These are phyloP conservation scores for Lasioglossum figueresi DNA, from an alignment of 2,888 invertebrate genomes.

Conservation along the genomic window DNA sequence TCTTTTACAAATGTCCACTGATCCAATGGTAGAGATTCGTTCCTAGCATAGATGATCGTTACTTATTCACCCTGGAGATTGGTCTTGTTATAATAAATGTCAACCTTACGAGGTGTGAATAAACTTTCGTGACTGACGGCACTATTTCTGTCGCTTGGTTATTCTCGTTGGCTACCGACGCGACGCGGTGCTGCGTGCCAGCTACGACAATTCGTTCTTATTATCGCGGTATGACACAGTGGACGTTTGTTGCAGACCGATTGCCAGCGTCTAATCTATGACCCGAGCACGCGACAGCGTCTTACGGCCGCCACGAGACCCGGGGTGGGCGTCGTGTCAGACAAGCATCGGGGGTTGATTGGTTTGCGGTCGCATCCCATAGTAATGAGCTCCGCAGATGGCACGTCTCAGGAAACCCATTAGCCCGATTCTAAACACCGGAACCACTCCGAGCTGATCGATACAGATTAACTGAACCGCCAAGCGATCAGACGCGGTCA, in stretches of 20 bases:
- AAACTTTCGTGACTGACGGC: not conserved
- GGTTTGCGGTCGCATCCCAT: constrained; percentile 83
- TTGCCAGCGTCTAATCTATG: constrained; percentile 64
- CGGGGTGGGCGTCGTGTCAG: constrained; percentile 63
- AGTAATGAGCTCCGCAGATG: constrained; percentile 83
- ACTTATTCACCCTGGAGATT: no score
- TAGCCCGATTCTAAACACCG: constrained; percentile 79
- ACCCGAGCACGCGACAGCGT: constrained; percentile 65
- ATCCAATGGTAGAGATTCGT: no score
- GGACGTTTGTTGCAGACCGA: constrained; percentile 43
- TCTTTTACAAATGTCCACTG: no score
- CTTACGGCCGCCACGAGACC: constrained; percentile 77
- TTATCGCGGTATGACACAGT: constrained; percentile 31
- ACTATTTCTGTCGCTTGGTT: not conserved
- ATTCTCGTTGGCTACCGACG: not conserved
- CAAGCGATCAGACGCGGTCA: constrained; percentile 17
- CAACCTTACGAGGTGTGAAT: not conserved
- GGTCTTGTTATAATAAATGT: not conserved
- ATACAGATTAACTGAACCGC: constrained; percentile 54
- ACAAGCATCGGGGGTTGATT: constrained; percentile 78
- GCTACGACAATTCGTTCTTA: constrained; percentile 39
- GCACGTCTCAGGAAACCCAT: constrained; percentile 82
- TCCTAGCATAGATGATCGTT: no score
- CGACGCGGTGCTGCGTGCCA: not conserved
- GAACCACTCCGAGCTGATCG: constrained; percentile 58